phyloP scores from a whole-genome alignment of 2,888 invertebrate species.

The Drepana falcataria region DNA sequence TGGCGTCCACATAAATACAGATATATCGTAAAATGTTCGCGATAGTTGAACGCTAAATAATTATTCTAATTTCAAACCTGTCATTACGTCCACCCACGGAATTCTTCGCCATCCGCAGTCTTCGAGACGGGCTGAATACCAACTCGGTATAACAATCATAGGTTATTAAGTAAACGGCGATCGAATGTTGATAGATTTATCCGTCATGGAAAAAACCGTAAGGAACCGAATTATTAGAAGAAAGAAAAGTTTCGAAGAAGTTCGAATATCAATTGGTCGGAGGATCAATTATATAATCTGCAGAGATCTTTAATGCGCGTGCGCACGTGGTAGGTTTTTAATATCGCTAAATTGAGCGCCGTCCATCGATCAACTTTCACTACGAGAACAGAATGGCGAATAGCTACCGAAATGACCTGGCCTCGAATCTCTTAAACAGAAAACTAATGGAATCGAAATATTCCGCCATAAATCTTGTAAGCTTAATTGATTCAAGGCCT shows the following conservation, averaged over 20 bases:
- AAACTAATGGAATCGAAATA: constrained; percentile 30
- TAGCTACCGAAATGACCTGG: constrained; percentile 39
- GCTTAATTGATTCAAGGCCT: constrained; percentile 5
- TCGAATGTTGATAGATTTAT: constrained; percentile 9
- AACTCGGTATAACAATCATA: constrained; percentile 4
- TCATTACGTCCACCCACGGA: constrained; percentile 26
- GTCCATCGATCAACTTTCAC: constrained; percentile 56
- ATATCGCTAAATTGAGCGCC: constrained; percentile 19
- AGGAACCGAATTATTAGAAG: not conserved
- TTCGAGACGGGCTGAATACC: constrained; percentile 10
- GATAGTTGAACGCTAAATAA: constrained; percentile 25
- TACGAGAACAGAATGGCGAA: constrained; percentile 23
- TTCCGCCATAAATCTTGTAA: constrained; percentile 15
- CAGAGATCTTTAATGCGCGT: constrained; percentile 1
- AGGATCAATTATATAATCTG: not conserved
- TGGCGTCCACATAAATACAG: not conserved
- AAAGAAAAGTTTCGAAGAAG: no score
- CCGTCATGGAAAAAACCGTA: constrained; percentile 19
- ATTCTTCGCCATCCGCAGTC: constrained; percentile 25
- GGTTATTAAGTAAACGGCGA: constrained; percentile 10
- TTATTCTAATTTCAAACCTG: constrained; percentile 27
- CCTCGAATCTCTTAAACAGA: constrained; percentile 31
- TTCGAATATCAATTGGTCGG: no score
- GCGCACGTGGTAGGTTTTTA: constrained; percentile 3
- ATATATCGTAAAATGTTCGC: constrained; percentile 21